Evolutionary conservation across 1,140 invertebrate species (phyloP).

Genomic region (Drosophila sproati): DNA sequence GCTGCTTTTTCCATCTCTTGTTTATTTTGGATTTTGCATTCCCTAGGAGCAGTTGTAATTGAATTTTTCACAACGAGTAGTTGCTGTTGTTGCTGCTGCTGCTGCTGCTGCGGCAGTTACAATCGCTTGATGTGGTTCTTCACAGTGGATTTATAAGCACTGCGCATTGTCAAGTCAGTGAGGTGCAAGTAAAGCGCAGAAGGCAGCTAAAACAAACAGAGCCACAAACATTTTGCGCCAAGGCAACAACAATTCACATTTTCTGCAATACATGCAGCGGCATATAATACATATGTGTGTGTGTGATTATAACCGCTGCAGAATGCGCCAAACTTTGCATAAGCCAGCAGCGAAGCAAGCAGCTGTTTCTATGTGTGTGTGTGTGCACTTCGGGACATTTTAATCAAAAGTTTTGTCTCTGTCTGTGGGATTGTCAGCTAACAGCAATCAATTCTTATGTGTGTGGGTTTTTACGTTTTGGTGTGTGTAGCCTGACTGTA

Average conservation of each 20-base stretch:
- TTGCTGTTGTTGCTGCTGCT: slow-evolving; percentile 29
- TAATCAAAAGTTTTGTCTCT: slow-evolving; percentile 69
- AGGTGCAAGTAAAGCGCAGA: slow-evolving; percentile 26
- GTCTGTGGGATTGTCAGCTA: slow-evolving; percentile 37
- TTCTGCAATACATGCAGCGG: slow-evolving; percentile 26
- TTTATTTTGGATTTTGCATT: slow-evolving; percentile 54
- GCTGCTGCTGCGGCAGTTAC: slow-evolving; percentile 20
- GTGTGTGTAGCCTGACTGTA: not conserved
- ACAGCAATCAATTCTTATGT: slow-evolving; percentile 62
- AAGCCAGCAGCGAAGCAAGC: slow-evolving; percentile 21
- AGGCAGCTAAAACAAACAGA: slow-evolving; percentile 1
- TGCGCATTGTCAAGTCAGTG: slow-evolving; percentile 64
- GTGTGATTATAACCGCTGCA: slow-evolving; percentile 62
- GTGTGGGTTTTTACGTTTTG: not conserved
- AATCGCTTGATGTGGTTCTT: slow-evolving; percentile 32
- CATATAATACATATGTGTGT: not conserved
- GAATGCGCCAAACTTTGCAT: slow-evolving; percentile 41
- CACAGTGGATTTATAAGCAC: slow-evolving; percentile 54
- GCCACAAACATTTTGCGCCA: slow-evolving; percentile 73
- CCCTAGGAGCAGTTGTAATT: slow-evolving; percentile 73
- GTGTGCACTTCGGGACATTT: slow-evolving; percentile 55
- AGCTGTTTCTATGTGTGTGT: slow-evolving; percentile 4
- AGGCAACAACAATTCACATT: slow-evolving; percentile 49
- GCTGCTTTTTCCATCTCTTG: not conserved
- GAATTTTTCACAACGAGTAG: slow-evolving; percentile 73